A percentile compares a stretch with the other conserved stretches of the same genome.
Evolutionary conservation across 2,888 invertebrate genomes (phyloP).

Genomic region (Aleiodes testaceus): DNA sequence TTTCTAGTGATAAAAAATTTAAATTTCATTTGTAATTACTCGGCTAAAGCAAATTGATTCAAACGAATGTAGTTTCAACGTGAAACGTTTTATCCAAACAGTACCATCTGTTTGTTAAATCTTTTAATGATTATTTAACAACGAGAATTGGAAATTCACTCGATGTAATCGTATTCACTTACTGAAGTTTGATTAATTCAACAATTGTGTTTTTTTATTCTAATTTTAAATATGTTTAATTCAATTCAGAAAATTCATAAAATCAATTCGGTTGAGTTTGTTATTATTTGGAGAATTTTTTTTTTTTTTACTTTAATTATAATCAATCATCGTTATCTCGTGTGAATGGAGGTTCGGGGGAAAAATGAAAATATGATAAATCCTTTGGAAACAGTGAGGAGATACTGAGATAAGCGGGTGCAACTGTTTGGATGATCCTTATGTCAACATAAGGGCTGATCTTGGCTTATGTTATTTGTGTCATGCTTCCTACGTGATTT

Average conservation of each 20-base stretch:
- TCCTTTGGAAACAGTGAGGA: constrained; percentile 4
- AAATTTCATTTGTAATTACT: too few relatives aligned
- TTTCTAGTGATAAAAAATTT: too few relatives aligned
- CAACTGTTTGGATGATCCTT: constrained; percentile 31
- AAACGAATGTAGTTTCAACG: background rate
- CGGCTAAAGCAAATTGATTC: background rate
- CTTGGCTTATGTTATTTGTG: constrained; percentile 51
- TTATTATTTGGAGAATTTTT: background rate
- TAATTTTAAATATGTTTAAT: background rate
- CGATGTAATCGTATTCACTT: constrained; percentile 47
- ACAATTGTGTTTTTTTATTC: background rate
- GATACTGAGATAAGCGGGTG: constrained; percentile 18
- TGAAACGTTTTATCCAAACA: background rate
- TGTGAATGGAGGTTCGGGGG: background rate
- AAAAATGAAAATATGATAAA: constrained; percentile 14
- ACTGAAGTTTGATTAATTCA: constrained; percentile 1
- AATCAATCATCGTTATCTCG: too few relatives aligned
- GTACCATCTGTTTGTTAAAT: constrained; percentile 37
- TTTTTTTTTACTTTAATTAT: too few relatives aligned
- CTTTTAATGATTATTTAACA: constrained; percentile 65
- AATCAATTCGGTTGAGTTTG: too few relatives aligned
- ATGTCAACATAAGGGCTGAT: constrained; percentile 50
- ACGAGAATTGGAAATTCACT: constrained; percentile 54
- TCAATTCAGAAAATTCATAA: background rate
- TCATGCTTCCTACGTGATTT: constrained; percentile 14